These are phyloP conservation scores for human DNA, from an alignment of 2,113 vertebrate species.

Conservation along the genomic window GRCh38 chr17:13554501-13555000, in stretches of 20 bases:
- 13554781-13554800: background rate
- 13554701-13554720: background rate
- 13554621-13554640: background rate
- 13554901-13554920: background rate
- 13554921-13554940: no score
- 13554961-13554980: background rate
- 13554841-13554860: background rate
- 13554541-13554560: background rate
- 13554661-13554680: background rate
- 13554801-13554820: background rate
- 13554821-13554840: background rate
- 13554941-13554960: background rate
- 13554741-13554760: background rate
- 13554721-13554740: background rate
- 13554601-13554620: background rate
- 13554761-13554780: background rate
- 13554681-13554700: background rate
- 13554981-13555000: background rate
- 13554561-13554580: background rate
- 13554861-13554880: background rate
- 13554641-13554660: background rate
- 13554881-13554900: background rate
- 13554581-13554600: background rate
- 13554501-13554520: slow-evolving; percentile 17
- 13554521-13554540: accelerated